Evolutionary conservation across 2,888 invertebrate genomes (phyloP).

Genomic region (Agrochola litura): DNA sequence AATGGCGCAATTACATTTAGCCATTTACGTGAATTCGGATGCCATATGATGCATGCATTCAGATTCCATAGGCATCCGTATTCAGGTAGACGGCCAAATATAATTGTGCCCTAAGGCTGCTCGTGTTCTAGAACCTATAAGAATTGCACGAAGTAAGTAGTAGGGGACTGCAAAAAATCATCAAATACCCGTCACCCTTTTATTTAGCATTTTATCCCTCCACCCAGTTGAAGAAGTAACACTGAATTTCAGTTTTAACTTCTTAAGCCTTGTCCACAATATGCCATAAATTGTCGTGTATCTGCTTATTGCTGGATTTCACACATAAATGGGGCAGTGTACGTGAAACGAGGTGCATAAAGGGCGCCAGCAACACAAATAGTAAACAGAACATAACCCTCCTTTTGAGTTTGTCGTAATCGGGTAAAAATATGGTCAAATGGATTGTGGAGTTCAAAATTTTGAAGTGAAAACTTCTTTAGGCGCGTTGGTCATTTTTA

Average conservation of each 20-base stretch:
- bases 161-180: constrained; percentile 23
- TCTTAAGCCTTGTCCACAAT: not conserved
- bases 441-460: not conserved
- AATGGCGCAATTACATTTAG: not conserved
- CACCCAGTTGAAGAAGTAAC: constrained; percentile 7
- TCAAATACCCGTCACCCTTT: constrained; percentile 23
- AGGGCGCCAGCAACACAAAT: not conserved
- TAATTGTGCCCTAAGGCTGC: not conserved
- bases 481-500: no score
- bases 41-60: not conserved
- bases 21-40: not conserved
- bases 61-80: not conserved
- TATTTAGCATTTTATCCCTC: not conserved
- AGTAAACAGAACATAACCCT: not conserved
- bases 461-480: no score
- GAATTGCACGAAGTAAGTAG: not conserved
- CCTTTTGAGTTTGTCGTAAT: not conserved
- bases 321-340: not conserved
- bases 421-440: not conserved
- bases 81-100: not conserved
- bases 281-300: not conserved
- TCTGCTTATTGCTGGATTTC: not conserved
- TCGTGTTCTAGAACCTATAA: constrained; percentile 16
- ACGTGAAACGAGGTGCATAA: not conserved
- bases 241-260: not conserved